These are phyloP conservation scores for Bombus ignitus DNA, from an alignment of 1,140 invertebrate species.

Conservation along the genomic window DNA sequence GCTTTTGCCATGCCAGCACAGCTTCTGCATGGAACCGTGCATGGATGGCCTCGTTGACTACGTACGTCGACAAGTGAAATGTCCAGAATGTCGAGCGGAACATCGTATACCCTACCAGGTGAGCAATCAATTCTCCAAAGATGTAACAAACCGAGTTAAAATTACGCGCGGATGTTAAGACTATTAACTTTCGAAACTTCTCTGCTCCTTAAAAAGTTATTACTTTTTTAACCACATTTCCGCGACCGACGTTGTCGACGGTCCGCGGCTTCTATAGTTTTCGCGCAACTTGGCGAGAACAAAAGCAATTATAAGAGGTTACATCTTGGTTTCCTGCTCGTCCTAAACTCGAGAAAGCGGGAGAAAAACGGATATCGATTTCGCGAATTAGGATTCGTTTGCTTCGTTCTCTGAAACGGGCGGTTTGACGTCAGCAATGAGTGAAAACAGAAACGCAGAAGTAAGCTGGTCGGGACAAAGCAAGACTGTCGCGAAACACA, in stretches of 20 bases:
- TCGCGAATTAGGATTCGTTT: constrained; percentile 3
- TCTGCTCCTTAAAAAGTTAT: too few species aligned
- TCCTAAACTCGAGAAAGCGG: too few species aligned
- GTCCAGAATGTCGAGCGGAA: constrained; percentile 99
- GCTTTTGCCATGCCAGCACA: constrained; percentile 99
- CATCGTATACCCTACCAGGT: constrained; percentile 97
- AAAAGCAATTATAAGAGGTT: background rate
- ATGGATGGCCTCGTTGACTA: constrained; percentile 98
- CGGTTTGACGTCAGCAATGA: background rate
- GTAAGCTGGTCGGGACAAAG: background rate
- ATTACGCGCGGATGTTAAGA: too few species aligned
- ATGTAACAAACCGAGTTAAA: background rate
- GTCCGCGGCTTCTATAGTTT: too few species aligned
- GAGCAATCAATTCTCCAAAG: background rate
- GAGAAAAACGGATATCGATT: background rate
- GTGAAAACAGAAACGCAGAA: too few species aligned
- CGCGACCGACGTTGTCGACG: too few species aligned
- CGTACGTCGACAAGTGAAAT: constrained; percentile 97
- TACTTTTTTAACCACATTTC: too few species aligned
- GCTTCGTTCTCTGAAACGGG: background rate
- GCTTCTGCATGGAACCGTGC: constrained; percentile 99
- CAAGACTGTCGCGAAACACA: background rate
- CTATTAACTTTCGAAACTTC: too few species aligned
- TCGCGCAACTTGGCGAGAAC: too few species aligned
- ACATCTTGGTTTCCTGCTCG: background rate